Conservation (phyloP, 2,797 vertebrate genomes). For the Acrossocheilus wenchowensis region DNA sequence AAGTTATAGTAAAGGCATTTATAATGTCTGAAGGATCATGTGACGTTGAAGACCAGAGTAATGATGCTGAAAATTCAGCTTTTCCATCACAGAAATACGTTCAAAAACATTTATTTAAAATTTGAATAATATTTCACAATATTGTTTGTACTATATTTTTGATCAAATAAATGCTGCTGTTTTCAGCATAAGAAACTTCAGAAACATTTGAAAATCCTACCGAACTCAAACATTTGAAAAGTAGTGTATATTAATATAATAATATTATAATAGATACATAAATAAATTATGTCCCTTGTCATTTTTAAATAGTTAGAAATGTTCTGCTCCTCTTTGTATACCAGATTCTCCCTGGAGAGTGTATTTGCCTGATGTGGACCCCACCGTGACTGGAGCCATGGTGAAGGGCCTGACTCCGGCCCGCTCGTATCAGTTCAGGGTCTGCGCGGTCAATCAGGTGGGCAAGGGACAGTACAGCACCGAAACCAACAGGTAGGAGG, state of each 20-base stretch:
- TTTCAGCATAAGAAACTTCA: neutral
- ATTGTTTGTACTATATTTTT: neutral
- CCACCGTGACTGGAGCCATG: constrained; percentile 77
- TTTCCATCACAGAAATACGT: neutral
- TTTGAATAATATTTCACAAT: neutral
- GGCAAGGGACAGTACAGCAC: constrained; percentile 92
- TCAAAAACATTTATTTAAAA: neutral
- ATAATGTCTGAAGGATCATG: neutral
- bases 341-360: constrained; percentile 96
- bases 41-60: neutral
- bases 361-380: constrained; percentile 86
- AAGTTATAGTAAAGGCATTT: neutral
- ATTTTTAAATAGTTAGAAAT: constrained; percentile 1
- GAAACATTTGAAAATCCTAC: neutral
- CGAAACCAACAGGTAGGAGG: constrained; percentile 90
- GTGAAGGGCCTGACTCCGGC: constrained; percentile 92
- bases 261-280: neutral
- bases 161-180: neutral
- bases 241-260: neutral
- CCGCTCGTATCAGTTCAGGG: constrained; percentile 93
- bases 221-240: neutral
- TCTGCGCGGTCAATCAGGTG: constrained; percentile 95
- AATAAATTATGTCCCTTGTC: neutral
- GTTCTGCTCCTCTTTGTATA: neutral
- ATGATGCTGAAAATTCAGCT: neutral